These are phyloP conservation scores for Botia kubotai DNA, from an alignment of 2,797 vertebrate species.

Conservation along the genomic window DNA sequence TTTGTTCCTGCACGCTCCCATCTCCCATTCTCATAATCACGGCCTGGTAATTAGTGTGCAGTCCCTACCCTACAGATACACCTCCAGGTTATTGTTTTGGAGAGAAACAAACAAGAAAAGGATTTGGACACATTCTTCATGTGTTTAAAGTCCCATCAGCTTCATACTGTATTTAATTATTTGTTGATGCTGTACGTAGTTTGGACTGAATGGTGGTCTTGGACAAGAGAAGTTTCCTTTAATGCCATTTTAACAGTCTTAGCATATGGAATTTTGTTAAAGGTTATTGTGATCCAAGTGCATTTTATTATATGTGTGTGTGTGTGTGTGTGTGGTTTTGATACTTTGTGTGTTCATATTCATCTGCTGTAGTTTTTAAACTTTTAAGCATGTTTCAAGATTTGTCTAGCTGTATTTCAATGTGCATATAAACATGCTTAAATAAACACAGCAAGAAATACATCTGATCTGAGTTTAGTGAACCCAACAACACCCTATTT, in stretches of 20 bases:
- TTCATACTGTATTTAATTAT: constrained; percentile 24
- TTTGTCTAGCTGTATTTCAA: too few species aligned
- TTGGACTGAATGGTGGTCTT: not conserved
- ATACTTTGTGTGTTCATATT: too few species aligned
- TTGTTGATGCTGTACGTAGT: constrained; percentile 4
- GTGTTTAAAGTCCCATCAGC: constrained; percentile 30
- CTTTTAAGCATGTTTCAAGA: too few species aligned
- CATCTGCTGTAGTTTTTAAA: too few species aligned
- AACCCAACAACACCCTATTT: too few species aligned
- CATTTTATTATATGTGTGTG: not conserved
- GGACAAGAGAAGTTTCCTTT: not conserved
- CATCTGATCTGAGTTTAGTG: too few species aligned
- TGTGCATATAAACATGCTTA: too few species aligned
- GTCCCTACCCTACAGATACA: constrained; percentile 77
- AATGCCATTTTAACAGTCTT: not conserved
- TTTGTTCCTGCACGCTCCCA: constrained; percentile 78
- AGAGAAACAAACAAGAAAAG: constrained; percentile 50
- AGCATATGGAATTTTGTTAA: not conserved
- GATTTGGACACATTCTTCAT: constrained; percentile 49
- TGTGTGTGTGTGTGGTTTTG: too few species aligned
- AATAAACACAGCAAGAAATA: too few species aligned
- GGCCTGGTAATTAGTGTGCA: constrained; percentile 81
- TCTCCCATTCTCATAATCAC: constrained; percentile 81
- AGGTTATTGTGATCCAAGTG: not conserved
- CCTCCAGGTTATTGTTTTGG: constrained; percentile 66